Evolutionary conservation across 2,888 invertebrate genomes (phyloP).

Genomic region (Hydriomena furcata): DNA sequence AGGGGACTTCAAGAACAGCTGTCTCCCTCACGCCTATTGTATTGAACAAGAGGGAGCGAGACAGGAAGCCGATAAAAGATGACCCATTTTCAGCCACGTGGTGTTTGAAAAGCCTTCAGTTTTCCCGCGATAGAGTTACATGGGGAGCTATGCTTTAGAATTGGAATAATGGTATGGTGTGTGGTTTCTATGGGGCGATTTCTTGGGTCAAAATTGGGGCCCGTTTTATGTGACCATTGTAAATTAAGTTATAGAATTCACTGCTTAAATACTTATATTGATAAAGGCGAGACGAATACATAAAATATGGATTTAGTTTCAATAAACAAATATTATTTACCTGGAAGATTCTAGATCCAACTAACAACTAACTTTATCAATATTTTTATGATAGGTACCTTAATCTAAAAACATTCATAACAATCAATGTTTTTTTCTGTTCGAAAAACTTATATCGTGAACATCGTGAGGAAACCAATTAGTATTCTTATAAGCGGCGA

Average conservation of each 20-base stretch:
- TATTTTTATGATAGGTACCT: too few species aligned
- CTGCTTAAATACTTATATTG: too few species aligned
- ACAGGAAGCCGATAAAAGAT: constrained; percentile 63
- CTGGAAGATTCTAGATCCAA: too few species aligned
- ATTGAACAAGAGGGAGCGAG: constrained; percentile 47
- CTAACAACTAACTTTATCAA: too few species aligned
- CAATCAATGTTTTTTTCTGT: too few species aligned
- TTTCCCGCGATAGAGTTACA: constrained; percentile 22
- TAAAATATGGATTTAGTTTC: background rate
- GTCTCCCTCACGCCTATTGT: constrained; percentile 39
- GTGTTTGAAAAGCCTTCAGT: constrained; percentile 48
- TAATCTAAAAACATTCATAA: too few species aligned
- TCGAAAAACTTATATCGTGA: too few species aligned
- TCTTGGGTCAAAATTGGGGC: constrained; percentile 15
- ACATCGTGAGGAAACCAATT: too few species aligned
- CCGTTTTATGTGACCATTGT: constrained; percentile 10
- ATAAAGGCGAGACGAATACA: constrained; percentile 5
- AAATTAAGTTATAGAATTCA: background rate
- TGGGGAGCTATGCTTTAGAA: constrained; percentile 14
- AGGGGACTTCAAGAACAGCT: constrained; percentile 35
- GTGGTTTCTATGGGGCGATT: constrained; percentile 17
- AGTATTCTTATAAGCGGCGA: too few species aligned
- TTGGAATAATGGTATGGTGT: constrained; percentile 15
- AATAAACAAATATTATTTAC: background rate
- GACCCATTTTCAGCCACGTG: constrained; percentile 77